Evolutionary conservation across 1,140 invertebrate species (phyloP).

Genomic region (Dendrolimus punctatus): DNA sequence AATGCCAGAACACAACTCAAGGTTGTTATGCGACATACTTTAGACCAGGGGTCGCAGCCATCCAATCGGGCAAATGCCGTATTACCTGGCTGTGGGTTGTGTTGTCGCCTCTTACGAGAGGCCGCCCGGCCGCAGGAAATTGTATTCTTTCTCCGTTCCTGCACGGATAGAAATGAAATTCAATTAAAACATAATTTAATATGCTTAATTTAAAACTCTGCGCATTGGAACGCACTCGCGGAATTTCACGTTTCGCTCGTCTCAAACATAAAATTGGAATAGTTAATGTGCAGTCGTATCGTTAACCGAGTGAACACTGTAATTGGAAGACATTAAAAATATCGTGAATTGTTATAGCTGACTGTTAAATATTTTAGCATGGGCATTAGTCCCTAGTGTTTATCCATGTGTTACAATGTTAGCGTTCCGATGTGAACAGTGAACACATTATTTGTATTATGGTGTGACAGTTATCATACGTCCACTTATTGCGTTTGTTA

Average conservation of each 20-base stretch:
- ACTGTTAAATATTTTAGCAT: constrained; percentile 62
- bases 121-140: too few relatives aligned
- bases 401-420: constrained; percentile 58
- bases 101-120: too few relatives aligned
- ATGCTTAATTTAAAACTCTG: neutral
- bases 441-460: constrained; percentile 1
- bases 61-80: too few relatives aligned
- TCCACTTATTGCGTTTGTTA: constrained; percentile 15
- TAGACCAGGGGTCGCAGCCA: too few relatives aligned
- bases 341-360: constrained; percentile 55
- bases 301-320: constrained; percentile 62
- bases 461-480: constrained; percentile 10
- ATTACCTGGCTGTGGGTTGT: too few relatives aligned
- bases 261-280: constrained; percentile 64
- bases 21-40: too few relatives aligned
- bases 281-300: constrained; percentile 61
- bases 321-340: constrained; percentile 68
- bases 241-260: constrained; percentile 47
- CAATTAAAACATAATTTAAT: too few relatives aligned
- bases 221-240: constrained; percentile 13
- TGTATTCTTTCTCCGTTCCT: too few relatives aligned
- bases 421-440: neutral
- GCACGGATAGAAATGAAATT: too few relatives aligned
- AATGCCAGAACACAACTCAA: too few relatives aligned
- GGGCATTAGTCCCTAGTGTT: constrained; percentile 58